A percentile compares a stretch with the other conserved stretches of the same genome.
phyloP scores from a whole-genome alignment of 2,888 invertebrate genomes.

The Troides oblongomaculatus region DNA sequence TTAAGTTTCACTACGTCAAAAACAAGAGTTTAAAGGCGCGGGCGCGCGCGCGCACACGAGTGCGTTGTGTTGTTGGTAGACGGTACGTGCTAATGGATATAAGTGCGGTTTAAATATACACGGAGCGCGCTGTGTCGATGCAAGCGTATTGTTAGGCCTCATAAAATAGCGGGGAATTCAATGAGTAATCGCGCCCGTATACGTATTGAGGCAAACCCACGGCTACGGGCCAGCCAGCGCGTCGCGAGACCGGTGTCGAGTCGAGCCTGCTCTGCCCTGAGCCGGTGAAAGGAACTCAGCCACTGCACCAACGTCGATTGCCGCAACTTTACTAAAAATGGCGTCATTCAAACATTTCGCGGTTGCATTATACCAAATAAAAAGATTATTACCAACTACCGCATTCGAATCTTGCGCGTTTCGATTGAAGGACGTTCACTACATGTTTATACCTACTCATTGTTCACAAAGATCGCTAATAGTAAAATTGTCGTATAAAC shows the following conservation, averaged over 20 bases:
- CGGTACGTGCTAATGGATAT: slow-evolving; percentile 29
- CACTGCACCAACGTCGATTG: slow-evolving; percentile 68
- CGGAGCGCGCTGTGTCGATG: slow-evolving; percentile 27
- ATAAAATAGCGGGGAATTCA: slow-evolving; percentile 32
- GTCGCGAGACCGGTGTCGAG: slow-evolving; percentile 50
- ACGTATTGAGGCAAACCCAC: slow-evolving; percentile 40
- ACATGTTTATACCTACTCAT: slow-evolving; percentile 12
- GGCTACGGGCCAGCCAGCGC: slow-evolving; percentile 58
- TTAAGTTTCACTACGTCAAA: slow-evolving; percentile 12
- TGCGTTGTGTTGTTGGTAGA: neutral
- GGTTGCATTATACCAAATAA: slow-evolving; percentile 60
- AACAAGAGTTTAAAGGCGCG: slow-evolving; percentile 12
- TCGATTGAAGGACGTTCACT: slow-evolving; percentile 43
- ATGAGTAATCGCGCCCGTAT: slow-evolving; percentile 38
- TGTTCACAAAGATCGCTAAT: neutral
- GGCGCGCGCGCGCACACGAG: neutral
- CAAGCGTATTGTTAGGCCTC: slow-evolving; percentile 31
- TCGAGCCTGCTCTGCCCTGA: slow-evolving; percentile 40
- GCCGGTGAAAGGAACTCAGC: slow-evolving; percentile 76
- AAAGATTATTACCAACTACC: slow-evolving; percentile 53
- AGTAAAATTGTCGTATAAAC: neutral
- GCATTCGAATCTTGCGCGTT: slow-evolving; percentile 43
- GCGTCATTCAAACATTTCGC: slow-evolving; percentile 73
- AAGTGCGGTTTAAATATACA: slow-evolving; percentile 31
- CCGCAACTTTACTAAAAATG: slow-evolving; percentile 75